These are phyloP conservation scores for Dipodomys merriami DNA, from an alignment of 2,113 vertebrate species.

Conservation along the genomic window DNA sequence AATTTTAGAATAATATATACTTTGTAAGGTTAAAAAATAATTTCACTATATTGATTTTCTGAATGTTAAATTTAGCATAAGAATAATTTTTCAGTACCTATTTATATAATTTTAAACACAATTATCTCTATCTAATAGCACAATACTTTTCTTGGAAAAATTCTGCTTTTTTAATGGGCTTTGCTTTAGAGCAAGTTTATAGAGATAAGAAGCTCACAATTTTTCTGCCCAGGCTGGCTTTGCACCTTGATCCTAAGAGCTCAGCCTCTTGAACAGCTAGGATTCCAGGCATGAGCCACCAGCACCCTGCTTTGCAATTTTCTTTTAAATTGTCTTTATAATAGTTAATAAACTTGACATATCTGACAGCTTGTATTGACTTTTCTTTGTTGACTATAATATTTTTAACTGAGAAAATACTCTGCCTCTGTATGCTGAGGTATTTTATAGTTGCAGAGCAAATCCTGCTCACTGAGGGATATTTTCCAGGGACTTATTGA, in stretches of 20 bases:
- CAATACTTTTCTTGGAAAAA: not conserved
- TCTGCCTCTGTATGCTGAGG: not conserved
- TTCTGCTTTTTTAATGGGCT: not conserved
- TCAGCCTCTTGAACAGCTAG: too few species aligned
- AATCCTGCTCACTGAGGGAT: constrained; percentile 11
- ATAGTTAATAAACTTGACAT: constrained; percentile 59
- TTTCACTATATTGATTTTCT: not conserved
- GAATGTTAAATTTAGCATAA: constrained; percentile 26
- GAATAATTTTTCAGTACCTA: not conserved
- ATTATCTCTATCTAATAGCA: not conserved
- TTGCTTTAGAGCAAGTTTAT: not conserved
- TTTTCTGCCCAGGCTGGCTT: too few species aligned
- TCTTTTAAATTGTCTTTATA: constrained; percentile 50
- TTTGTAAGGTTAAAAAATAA: not conserved
- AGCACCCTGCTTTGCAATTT: not conserved
- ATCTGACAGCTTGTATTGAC: constrained; percentile 44
- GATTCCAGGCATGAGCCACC: too few species aligned
- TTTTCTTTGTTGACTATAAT: constrained; percentile 50
- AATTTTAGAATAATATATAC: not conserved
- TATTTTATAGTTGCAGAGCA: constrained; percentile 54
- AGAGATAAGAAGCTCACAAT: too few species aligned
- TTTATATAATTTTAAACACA: not conserved
- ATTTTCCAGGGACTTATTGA: constrained; percentile 34
- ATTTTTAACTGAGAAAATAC: constrained; percentile 47
- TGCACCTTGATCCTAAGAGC: too few species aligned